Conservation (phyloP, 1,140 invertebrate genomes). For the Andrena cerasifolii region DNA sequence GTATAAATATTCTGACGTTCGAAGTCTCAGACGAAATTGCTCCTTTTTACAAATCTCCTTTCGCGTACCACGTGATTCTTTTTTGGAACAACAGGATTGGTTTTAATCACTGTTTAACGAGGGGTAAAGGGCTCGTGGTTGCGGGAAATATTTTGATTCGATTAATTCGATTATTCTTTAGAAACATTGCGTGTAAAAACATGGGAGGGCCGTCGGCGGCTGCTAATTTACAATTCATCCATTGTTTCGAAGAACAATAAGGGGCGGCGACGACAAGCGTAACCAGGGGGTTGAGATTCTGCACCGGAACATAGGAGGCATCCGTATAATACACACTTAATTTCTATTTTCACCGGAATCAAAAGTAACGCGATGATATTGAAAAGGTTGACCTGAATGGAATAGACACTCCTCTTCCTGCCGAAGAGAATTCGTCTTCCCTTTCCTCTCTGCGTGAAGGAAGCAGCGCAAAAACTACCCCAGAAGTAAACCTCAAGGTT, state of each 20-base stretch:
- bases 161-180: constrained; percentile 21
- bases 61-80: not conserved
- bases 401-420: too few relatives aligned
- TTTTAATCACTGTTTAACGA: not conserved
- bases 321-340: constrained; percentile 8
- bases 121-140: not conserved
- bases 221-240: constrained; percentile 49
- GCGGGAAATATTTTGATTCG: constrained; percentile 33
- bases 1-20: too few relatives aligned
- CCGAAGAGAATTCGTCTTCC: too few relatives aligned
- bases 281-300: constrained; percentile 17
- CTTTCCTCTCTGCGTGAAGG: too few relatives aligned
- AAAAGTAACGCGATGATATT: not conserved
- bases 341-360: not conserved
- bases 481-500: too few relatives aligned
- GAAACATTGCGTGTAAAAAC: constrained; percentile 12
- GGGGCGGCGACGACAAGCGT: constrained; percentile 21
- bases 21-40: too few relatives aligned
- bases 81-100: too few relatives aligned
- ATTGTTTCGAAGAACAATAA: constrained; percentile 51
- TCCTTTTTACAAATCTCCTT: not conserved
- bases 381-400: too few relatives aligned
- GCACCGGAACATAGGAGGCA: constrained; percentile 1
- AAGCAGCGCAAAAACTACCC: too few relatives aligned
- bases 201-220: constrained; percentile 18